Evolutionary conservation across 2,113 vertebrate species (phyloP).

Genomic region (Chitala chitala): DNA sequence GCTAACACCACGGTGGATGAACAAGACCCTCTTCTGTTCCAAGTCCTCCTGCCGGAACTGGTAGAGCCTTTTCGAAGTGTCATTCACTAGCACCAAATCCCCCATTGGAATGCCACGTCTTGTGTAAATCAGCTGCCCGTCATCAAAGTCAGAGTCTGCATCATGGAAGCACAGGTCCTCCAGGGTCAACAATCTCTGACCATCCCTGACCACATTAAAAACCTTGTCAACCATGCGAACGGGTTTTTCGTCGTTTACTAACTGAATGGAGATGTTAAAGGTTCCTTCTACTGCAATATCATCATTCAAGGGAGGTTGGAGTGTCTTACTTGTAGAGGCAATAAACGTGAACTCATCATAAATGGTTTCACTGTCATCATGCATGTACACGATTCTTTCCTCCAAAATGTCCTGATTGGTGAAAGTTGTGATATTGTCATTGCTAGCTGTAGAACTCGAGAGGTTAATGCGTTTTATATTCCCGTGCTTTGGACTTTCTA

Average conservation of each 20-base stretch:
- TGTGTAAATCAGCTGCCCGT: slow-evolving; percentile 73
- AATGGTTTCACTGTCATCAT: slow-evolving; percentile 77
- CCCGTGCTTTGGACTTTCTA: slow-evolving; percentile 68
- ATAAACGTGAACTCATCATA: slow-evolving; percentile 70
- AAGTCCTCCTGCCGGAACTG: slow-evolving; percentile 79
- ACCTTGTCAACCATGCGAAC: slow-evolving; percentile 70
- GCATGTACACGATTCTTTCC: slow-evolving; percentile 74
- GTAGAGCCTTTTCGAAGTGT: slow-evolving; percentile 71
- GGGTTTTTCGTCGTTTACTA: slow-evolving; percentile 85
- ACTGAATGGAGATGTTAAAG: slow-evolving; percentile 70
- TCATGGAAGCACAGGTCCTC: slow-evolving; percentile 78
- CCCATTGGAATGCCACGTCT: slow-evolving; percentile 77
- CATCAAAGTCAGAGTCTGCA: slow-evolving; percentile 76
- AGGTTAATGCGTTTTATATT: slow-evolving; percentile 66
- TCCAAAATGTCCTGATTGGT: slow-evolving; percentile 68
- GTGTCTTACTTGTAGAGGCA: slow-evolving; percentile 52
- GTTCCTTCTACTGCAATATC: slow-evolving; percentile 60
- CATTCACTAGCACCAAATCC: slow-evolving; percentile 71
- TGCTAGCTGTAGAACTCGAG: slow-evolving; percentile 62
- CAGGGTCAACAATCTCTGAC: slow-evolving; percentile 72
- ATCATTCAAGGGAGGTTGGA: slow-evolving; percentile 40
- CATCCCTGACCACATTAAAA: slow-evolving; percentile 71
- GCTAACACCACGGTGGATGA: slow-evolving; percentile 68
- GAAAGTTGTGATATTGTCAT: slow-evolving; percentile 65
- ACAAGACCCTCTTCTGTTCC: slow-evolving; percentile 69